phyloP scores from a whole-genome alignment of 2,113 vertebrate genomes.

The Ascaphus truei region DNA sequence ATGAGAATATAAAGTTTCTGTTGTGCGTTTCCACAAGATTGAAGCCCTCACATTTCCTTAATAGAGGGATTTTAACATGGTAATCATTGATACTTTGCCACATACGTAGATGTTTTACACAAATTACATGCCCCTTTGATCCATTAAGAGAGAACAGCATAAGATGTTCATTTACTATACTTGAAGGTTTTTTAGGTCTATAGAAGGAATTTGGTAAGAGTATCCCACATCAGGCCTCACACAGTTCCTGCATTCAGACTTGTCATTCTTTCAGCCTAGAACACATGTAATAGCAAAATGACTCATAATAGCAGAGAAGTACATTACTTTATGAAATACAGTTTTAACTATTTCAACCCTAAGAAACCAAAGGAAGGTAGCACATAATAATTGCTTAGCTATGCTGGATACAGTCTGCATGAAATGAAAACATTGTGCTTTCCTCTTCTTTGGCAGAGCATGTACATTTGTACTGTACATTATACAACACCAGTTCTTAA shows the following conservation, averaged over 20 bases:
- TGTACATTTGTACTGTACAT: too few species aligned
- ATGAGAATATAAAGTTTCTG: constrained; percentile 43
- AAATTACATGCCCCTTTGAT: constrained; percentile 43
- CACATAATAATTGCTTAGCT: constrained; percentile 36
- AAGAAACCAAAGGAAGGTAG: constrained; percentile 1
- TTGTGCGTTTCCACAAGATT: constrained; percentile 31
- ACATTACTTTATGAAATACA: constrained; percentile 47
- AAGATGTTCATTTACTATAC: constrained; percentile 46
- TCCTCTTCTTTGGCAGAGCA: constrained; percentile 7
- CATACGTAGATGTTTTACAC: constrained; percentile 32
- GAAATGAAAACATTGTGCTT: constrained; percentile 14
- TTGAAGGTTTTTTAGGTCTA: constrained; percentile 43
- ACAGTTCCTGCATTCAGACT: constrained; percentile 34
- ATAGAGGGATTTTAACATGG: constrained; percentile 32
- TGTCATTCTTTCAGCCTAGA: constrained; percentile 34
- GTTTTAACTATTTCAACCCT: constrained; percentile 52
- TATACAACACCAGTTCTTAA: too few species aligned
- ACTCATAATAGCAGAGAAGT: constrained; percentile 38
- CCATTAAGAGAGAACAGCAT: constrained; percentile 37
- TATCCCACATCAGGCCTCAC: constrained; percentile 41
- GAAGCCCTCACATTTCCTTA: constrained; percentile 4
- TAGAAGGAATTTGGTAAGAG: constrained; percentile 51
- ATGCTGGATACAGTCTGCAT: constrained; percentile 15
- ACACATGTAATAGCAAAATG: constrained; percentile 50
- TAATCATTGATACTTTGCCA: constrained; percentile 10